phyloP scores from a whole-genome alignment of 2,113 vertebrate species.

The Lophochroa leadbeateri region DNA sequence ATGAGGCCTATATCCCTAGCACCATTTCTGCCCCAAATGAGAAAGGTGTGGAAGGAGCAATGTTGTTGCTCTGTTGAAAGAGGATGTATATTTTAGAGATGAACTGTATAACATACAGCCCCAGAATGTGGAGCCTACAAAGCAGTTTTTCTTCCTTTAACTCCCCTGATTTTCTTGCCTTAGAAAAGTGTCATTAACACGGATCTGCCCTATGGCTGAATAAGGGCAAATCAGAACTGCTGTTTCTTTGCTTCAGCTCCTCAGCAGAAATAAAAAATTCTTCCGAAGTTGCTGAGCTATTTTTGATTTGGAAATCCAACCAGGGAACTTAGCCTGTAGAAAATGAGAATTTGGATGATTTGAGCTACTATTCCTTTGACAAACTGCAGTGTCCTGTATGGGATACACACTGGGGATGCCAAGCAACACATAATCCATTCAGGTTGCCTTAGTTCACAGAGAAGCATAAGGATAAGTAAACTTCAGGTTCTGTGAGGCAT shows the following conservation, averaged over 20 bases:
- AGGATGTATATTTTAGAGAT: background rate
- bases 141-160: background rate
- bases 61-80: too few relatives aligned
- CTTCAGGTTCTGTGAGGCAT: background rate
- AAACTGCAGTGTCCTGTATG: background rate
- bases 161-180: background rate
- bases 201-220: background rate
- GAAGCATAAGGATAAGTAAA: background rate
- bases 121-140: background rate
- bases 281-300: background rate
- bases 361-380: background rate
- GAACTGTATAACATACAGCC: background rate
- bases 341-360: background rate
- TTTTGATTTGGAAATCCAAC: background rate
- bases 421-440: background rate
- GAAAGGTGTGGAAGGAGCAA: too few relatives aligned
- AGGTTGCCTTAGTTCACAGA: background rate
- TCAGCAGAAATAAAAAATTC: background rate
- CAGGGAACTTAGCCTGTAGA: background rate
- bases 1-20: too few relatives aligned
- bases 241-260: background rate
- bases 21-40: too few relatives aligned
- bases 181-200: background rate
- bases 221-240: background rate
- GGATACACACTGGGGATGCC: background rate